Evolutionary conservation across 2,888 invertebrate species (phyloP), one percentile per base, ranked within the genome.

Genomic region (Malthinus seriepunctatus): DNA sequence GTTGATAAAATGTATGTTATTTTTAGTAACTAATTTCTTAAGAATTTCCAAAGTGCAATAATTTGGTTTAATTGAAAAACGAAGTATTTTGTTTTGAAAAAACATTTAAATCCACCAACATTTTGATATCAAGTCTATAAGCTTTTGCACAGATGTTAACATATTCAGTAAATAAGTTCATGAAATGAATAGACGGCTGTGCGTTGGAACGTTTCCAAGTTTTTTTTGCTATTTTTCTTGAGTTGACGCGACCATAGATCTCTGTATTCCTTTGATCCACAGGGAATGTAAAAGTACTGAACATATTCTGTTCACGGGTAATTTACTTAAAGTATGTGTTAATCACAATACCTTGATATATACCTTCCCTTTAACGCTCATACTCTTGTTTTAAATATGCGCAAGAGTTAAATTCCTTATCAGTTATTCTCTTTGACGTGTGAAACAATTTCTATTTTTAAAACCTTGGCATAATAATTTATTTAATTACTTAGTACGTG

Each of bases 231-330:
- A 54, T 67, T 68, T 69, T 70, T 65, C 67, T 64, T 59, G 35
- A 56, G 56, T 63, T 66, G 69, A 69, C 67, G 67, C 66, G 63
- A 64, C 62, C 69, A 62, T 70, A 70, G 62, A 69, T 71, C 70
- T 71, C 67, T 50, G 64, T 68, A 63, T 63, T 65, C 64, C 74
- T 73, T 74, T 74, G 73, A 73, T 74, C 74, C 70, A 61, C 56
- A 56, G 69, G 69, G 72, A 73, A 73, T 73, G 72, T 70, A 73
- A 70, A 71, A 69, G 70, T 68, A 65, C 68, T 66, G 63, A 57
- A 46, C 60, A 55, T 60, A 65, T 59, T 62, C 70, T 71, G 72
- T 74, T 73, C 71, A 71, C 74, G 72, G 71, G 69, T 73, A 73
- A 74, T 73, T 73, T 72, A 73, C 69, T 67, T 56, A 55, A 63